phyloP scores from a whole-genome alignment of 2,888 invertebrate genomes.

The Scaptomyza parva region DNA sequence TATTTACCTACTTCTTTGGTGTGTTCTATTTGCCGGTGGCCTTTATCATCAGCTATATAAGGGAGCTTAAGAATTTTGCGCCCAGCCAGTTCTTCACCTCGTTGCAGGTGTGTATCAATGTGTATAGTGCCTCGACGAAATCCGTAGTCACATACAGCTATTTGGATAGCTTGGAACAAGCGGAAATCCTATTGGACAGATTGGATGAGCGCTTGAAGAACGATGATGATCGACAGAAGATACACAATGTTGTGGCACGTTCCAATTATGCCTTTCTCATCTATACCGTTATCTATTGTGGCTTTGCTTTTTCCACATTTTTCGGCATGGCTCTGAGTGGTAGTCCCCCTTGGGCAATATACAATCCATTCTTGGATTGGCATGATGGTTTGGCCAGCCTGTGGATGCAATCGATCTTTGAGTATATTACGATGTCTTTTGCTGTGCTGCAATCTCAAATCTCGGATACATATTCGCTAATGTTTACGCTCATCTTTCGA shows the following conservation, averaged over 20 bases:
- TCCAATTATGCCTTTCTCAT: slow-evolving; percentile 56
- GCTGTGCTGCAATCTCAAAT: slow-evolving; percentile 57
- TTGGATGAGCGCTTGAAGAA: slow-evolving; percentile 46
- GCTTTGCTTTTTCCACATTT: slow-evolving; percentile 50
- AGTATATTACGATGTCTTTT: slow-evolving; percentile 50
- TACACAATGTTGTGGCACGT: slow-evolving; percentile 55
- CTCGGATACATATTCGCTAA: slow-evolving; percentile 54
- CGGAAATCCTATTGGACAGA: slow-evolving; percentile 40
- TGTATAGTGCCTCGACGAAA: slow-evolving; percentile 53
- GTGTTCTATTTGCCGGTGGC: slow-evolving; percentile 59
- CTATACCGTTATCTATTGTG: slow-evolving; percentile 44
- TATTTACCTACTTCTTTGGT: slow-evolving; percentile 39
- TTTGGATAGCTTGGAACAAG: slow-evolving; percentile 44
- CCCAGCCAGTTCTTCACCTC: slow-evolving; percentile 68
- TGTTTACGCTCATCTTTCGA: slow-evolving; percentile 53
- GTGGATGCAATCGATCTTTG: slow-evolving; percentile 54
- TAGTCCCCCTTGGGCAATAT: slow-evolving; percentile 61
- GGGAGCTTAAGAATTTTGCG: slow-evolving; percentile 56
- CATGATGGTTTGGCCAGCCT: slow-evolving; percentile 29
- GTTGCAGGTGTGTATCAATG: slow-evolving; percentile 59
- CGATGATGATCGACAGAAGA: slow-evolving; percentile 43
- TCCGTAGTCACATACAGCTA: slow-evolving; percentile 40
- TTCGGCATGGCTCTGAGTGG: slow-evolving; percentile 46
- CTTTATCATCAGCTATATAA: slow-evolving; percentile 57
- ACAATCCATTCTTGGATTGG: slow-evolving; percentile 63